phyloP scores from a whole-genome alignment of 2,888 invertebrate species.

The Biston stratarius region DNA sequence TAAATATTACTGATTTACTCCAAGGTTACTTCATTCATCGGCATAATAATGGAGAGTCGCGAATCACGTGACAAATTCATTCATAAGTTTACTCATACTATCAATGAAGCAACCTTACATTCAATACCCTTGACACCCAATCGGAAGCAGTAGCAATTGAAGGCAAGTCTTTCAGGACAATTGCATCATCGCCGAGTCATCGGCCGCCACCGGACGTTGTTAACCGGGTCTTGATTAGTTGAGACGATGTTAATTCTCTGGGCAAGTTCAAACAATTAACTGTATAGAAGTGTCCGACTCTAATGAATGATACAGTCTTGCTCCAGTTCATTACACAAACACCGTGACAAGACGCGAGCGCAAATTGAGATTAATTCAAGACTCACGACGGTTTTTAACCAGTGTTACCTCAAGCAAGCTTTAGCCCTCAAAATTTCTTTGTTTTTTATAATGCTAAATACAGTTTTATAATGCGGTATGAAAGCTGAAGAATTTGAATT shows the following conservation, averaged over 20 bases:
- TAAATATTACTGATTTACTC: no score
- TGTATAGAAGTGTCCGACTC: constrained; percentile 85
- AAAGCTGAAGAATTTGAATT: no score
- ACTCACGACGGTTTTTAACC: constrained; percentile 52
- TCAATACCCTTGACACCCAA: constrained; percentile 77
- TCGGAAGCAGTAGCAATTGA: constrained; percentile 76
- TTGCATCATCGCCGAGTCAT: constrained; percentile 84
- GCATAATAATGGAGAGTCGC: no score
- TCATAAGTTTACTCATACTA: constrained; percentile 24
- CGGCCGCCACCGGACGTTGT: constrained; percentile 83
- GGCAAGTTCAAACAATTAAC: constrained; percentile 86
- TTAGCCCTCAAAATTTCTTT: not conserved
- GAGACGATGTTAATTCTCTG: constrained; percentile 80
- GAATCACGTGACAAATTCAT: constrained; percentile 8
- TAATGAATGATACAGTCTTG: constrained; percentile 82
- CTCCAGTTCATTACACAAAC: constrained; percentile 82
- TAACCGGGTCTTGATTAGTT: constrained; percentile 83
- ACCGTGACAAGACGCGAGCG: constrained; percentile 79
- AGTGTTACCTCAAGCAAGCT: constrained; percentile 41
- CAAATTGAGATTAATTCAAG: constrained; percentile 84
- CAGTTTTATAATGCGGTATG: not conserved
- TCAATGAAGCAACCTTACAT: constrained; percentile 59
- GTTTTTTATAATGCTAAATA: not conserved
- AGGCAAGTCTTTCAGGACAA: constrained; percentile 39
- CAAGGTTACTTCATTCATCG: no score